phyloP scores from a whole-genome alignment of 2,797 vertebrate genomes.

The Anas bernieri region DNA sequence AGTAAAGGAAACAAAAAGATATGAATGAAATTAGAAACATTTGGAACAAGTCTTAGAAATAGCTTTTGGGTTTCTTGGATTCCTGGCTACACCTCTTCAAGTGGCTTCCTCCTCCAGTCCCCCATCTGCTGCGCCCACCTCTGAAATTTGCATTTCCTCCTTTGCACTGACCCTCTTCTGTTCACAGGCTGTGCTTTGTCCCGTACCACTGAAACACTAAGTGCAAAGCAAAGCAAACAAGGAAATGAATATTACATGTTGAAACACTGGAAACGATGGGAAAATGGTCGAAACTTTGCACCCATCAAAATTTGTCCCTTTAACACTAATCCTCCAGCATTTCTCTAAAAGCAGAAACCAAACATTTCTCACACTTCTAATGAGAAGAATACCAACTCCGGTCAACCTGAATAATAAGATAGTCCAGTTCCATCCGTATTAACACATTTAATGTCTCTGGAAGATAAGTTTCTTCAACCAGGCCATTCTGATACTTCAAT shows the following conservation, averaged over 20 bases:
- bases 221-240: conserved; percentile 35
- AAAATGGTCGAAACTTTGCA: conserved; percentile 53
- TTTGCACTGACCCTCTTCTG: conserved; percentile 42
- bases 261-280: neutral
- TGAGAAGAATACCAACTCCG: conserved; percentile 68
- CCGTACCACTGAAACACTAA: neutral
- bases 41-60: conserved; percentile 66
- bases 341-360: conserved; percentile 71
- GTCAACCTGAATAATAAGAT: conserved; percentile 71
- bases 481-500: conserved; percentile 45
- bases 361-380: conserved; percentile 65
- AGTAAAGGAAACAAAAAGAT: conserved; percentile 79
- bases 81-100: conserved; percentile 45
- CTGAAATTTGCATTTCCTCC: conserved; percentile 23
- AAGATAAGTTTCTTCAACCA: conserved; percentile 66
- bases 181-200: neutral
- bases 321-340: conserved; percentile 33
- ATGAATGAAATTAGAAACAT: conserved; percentile 79
- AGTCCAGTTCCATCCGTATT: conserved; percentile 71
- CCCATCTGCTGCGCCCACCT: neutral
- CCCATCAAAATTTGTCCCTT: conserved; percentile 11
- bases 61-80: conserved; percentile 64
- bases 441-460: conserved; percentile 71
- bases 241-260: conserved; percentile 43
- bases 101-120: neutral